phyloP scores from a whole-genome alignment of 2,888 invertebrate species.

The Orthosia gothica region DNA sequence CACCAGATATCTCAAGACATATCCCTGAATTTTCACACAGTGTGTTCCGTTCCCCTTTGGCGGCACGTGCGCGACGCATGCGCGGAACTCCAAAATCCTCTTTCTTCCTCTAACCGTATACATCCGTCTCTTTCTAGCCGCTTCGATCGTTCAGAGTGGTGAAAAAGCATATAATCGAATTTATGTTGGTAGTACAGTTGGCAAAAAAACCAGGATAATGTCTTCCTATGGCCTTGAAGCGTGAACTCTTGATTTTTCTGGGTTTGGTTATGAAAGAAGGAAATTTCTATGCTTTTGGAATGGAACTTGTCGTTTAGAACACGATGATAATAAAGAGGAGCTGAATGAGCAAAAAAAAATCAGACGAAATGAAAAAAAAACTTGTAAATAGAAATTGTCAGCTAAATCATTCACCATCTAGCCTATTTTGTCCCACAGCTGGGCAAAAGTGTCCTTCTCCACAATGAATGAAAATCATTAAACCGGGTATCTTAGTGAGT shows the following conservation, averaged over 20 bases:
- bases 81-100: constrained; percentile 71
- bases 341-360: not conserved
- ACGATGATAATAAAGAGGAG: not conserved
- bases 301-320: not conserved
- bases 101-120: constrained; percentile 75
- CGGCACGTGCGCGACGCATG: constrained; percentile 89
- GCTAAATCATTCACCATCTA: too few relatives aligned
- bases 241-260: constrained; percentile 5
- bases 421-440: too few relatives aligned
- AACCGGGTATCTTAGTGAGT: too few relatives aligned
- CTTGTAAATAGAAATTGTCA: too few relatives aligned
- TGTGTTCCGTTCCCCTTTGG: constrained; percentile 70
- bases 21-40: constrained; percentile 66
- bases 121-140: constrained; percentile 75
- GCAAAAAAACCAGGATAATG: constrained; percentile 72
- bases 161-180: constrained; percentile 91
- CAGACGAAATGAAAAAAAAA: not conserved
- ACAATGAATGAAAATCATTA: too few relatives aligned
- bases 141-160: constrained; percentile 90
- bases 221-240: constrained; percentile 78
- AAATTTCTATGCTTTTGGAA: not conserved
- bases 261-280: not conserved
- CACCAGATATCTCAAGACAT: constrained; percentile 68
- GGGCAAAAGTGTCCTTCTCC: too few relatives aligned
- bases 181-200: constrained; percentile 84